Base-by-base conservation (phyloP, 1,140 invertebrate genomes). In the Pogonus chalceus region DNA sequence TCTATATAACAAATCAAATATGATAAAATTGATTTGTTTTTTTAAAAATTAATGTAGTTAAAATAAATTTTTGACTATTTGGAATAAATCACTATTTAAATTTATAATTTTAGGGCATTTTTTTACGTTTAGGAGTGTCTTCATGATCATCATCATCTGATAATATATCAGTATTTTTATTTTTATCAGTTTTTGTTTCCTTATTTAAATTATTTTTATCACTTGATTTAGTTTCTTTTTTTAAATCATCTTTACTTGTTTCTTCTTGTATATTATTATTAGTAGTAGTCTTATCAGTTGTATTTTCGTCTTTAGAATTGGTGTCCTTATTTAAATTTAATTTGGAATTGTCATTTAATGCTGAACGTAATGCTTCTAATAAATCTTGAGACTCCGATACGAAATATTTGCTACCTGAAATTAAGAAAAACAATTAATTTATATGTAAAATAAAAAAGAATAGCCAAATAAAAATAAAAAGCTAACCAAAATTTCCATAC, bases 371-470 rank as follows among this genome's bases (percentile, higher is more conserved):
- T n/a, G 77, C 73, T 53, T 82, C 73, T 54, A 83, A 71, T 53
- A 82, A 60, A 50, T 79, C 65, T 4, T 77, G 69, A 7, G 79
- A 76, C 55, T 78, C 79, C 26, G 70, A 66, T 63, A 76, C 75
- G 52, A 76, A 78, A 57, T 76, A 66, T 70, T 84, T 85, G 47
- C 74, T 78, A 66, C 82, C 82, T 85, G 69, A 59, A 72, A n/a
- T n/a, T n/a, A n/a, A n/a, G n/a, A n/a, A n/a, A n/a, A n/a, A n/a
- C n/a, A 49, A 9, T 14, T 14, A 18, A 47, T 52, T 43, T 7
- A 3, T 43, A n/a, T 18, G 31, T 49, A n/a, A 47, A 23, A n/a
- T 52, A 58, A 52, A 35, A 54, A 52, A 39, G 9, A 14, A 52
- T 49, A 23, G 12, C 23, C 23, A 20, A 21, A 51, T 39, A 51